A percentile compares a stretch with the other conserved stretches of the same genome.
Evolutionary conservation across 2,113 vertebrate genomes (phyloP).

Genomic region (Octodon degus): DNA sequence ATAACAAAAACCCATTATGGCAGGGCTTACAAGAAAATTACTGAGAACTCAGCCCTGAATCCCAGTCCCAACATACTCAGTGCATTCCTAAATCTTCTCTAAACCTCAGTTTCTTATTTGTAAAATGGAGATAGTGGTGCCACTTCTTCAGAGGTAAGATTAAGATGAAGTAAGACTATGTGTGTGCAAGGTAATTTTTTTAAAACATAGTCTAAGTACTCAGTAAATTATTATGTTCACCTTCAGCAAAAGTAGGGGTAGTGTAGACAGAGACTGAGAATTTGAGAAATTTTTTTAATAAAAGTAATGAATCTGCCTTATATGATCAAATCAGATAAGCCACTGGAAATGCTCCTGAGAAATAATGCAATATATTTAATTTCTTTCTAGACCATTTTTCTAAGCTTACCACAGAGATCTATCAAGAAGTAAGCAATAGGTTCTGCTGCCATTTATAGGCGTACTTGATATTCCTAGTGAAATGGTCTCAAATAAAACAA

Average conservation of each 20-base stretch:
- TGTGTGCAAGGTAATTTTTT: background rate
- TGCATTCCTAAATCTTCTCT: background rate
- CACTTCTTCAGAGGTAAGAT: background rate
- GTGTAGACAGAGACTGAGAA: background rate
- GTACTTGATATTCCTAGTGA: background rate
- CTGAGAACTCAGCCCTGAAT: background rate
- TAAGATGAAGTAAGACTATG: background rate
- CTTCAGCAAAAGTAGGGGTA: background rate
- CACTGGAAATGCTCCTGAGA: background rate
- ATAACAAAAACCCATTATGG: background rate
- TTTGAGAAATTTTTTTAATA: background rate
- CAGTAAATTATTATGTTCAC: background rate
- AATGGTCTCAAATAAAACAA: conserved; percentile 15
- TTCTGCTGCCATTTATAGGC: background rate
- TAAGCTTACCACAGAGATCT: background rate
- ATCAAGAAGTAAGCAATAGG: background rate
- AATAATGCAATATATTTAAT: background rate
- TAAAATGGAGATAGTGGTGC: background rate
- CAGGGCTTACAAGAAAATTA: background rate
- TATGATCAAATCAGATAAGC: background rate
- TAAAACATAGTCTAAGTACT: background rate
- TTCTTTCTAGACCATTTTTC: background rate
- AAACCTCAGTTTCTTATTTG: background rate
- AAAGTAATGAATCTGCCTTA: background rate
- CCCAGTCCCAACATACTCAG: background rate